Conservation (phyloP, 2,888 invertebrate genomes). For the Steinernema scapterisci region DNA sequence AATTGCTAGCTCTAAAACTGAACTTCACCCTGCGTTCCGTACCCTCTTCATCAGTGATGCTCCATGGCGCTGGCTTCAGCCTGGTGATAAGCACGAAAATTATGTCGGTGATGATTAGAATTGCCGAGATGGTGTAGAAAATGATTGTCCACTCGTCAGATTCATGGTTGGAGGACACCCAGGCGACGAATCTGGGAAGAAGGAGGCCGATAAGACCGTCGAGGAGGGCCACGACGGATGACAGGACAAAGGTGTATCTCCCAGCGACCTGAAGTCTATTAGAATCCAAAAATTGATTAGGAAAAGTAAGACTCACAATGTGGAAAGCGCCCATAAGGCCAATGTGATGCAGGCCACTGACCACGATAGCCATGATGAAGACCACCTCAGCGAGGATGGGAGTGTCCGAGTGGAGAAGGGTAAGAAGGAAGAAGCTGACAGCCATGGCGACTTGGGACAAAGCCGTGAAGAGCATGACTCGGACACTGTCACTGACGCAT, state of each 20-base stretch:
- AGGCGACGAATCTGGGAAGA: constrained; percentile 22
- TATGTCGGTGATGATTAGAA: neutral
- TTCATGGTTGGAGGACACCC: neutral
- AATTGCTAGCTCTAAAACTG: constrained; percentile 11
- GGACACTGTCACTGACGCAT: constrained; percentile 35
- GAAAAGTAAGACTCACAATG: constrained; percentile 40
- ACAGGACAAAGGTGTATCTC: constrained; percentile 33
- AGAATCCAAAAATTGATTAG: neutral
- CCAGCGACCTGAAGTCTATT: constrained; percentile 23
- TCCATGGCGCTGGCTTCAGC: constrained; percentile 9
- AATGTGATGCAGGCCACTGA: constrained; percentile 54
- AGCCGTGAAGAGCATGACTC: constrained; percentile 49
- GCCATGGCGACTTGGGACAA: constrained; percentile 51
- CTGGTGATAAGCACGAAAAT: constrained; percentile 5
- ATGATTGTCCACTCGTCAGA: constrained; percentile 19
- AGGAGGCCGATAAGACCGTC: constrained; percentile 34
- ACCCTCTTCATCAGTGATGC: neutral
- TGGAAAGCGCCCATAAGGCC: constrained; percentile 54
- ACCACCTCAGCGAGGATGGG: constrained; percentile 48
- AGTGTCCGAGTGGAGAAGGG: constrained; percentile 37
- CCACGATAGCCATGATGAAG: constrained; percentile 53
- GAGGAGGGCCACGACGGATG: constrained; percentile 32
- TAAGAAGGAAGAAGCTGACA: constrained; percentile 48
- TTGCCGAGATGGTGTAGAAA: constrained; percentile 6
- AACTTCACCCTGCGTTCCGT: neutral